These are phyloP conservation scores for Syrphus vitripennis DNA, from an alignment of 2,888 invertebrate species.

Conservation along the genomic window DNA sequence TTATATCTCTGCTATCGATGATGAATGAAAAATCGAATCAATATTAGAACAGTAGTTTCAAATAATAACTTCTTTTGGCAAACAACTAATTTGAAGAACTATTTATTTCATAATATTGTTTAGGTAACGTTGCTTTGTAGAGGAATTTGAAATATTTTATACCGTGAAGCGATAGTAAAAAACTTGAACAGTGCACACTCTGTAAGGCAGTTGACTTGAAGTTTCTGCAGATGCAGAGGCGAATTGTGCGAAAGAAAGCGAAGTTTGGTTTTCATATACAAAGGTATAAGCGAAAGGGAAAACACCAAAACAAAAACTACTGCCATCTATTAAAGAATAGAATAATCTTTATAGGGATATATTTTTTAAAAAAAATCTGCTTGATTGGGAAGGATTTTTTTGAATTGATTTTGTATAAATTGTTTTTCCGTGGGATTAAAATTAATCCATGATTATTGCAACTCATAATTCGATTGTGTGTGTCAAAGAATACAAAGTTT, in stretches of 20 bases:
- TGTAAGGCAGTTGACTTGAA: conserved; percentile 6
- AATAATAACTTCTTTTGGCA: background rate
- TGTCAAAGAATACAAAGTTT: no score
- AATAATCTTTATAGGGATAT: no score
- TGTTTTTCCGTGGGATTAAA: no score
- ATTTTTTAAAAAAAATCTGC: no score
- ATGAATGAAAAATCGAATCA: background rate
- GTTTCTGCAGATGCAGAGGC: background rate
- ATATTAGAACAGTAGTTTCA: background rate
- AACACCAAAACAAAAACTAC: conserved; percentile 13
- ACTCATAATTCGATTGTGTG: no score
- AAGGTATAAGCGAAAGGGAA: conserved; percentile 48
- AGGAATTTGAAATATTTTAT: conserved; percentile 17
- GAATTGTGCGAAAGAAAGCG: conserved; percentile 31
- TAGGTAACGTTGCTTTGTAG: background rate
- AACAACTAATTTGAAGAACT: background rate
- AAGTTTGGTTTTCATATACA: background rate
- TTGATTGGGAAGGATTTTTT: no score
- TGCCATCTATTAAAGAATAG: conserved; percentile 25
- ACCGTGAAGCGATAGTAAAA: background rate
- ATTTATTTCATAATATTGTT: background rate
- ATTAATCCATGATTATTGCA: no score
- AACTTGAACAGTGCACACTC: background rate
- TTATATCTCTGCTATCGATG: background rate
- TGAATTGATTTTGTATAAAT: no score